phyloP scores from a whole-genome alignment of 2,113 vertebrate species.

The Sula dactylatra region DNA sequence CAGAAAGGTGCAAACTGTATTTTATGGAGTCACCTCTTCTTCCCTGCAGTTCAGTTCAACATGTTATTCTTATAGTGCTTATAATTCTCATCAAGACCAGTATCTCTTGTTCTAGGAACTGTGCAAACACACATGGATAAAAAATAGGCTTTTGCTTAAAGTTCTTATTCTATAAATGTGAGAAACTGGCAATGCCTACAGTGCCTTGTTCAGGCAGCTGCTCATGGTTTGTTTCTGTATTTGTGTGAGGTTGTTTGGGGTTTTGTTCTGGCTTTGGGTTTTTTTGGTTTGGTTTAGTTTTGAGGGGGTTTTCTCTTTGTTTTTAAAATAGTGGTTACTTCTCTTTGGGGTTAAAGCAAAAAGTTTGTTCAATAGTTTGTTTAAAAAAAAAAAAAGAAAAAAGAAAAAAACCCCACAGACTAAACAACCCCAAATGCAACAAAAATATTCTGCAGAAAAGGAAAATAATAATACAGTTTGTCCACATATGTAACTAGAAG shows the following conservation, averaged over 20 bases:
- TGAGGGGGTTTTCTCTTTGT: accelerated
- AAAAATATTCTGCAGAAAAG: background rate
- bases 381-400: background rate
- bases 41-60: background rate
- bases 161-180: background rate
- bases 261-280: background rate
- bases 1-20: background rate
- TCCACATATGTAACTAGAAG: background rate
- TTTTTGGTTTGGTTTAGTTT: background rate
- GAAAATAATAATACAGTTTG: background rate
- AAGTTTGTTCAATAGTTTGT: accelerated
- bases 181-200: background rate
- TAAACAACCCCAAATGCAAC: accelerated
- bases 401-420: background rate
- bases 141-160: background rate
- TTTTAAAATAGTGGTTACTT: background rate
- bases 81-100: background rate
- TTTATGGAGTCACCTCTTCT: background rate
- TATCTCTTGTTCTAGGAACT: background rate
- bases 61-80: background rate
- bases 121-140: background rate
- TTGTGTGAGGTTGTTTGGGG: background rate
- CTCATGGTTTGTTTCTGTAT: accelerated
- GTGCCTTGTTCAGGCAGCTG: background rate
- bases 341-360: background rate